Evolutionary conservation across 2,797 vertebrate species (phyloP).

Genomic region (Buceros bicornis): DNA sequence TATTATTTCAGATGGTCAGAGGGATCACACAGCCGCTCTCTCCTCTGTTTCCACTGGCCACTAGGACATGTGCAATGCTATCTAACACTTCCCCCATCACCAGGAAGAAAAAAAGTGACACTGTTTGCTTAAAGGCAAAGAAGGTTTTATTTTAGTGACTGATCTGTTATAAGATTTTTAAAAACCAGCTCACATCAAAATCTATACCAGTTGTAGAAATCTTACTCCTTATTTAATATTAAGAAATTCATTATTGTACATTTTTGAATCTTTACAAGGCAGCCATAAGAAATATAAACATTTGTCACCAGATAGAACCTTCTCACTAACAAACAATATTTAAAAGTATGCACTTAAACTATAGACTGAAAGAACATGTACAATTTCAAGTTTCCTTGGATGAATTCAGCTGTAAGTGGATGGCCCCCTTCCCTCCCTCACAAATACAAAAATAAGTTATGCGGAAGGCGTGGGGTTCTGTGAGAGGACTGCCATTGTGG

Average conservation of each 20-base stretch:
- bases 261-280: conserved; percentile 78
- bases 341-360: conserved; percentile 71
- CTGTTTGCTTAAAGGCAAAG: conserved; percentile 74
- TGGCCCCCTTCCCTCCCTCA: neutral
- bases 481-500: conserved; percentile 20
- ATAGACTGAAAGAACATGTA: conserved; percentile 58
- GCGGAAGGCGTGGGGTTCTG: conserved; percentile 26
- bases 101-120: conserved; percentile 9
- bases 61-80: neutral
- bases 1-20: neutral
- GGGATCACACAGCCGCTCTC: neutral
- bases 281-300: conserved; percentile 77
- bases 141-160: conserved; percentile 79
- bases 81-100: neutral
- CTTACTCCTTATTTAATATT: conserved; percentile 58
- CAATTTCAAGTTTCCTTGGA: conserved; percentile 35
- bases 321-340: conserved; percentile 69
- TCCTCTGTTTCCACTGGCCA: neutral
- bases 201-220: conserved; percentile 80
- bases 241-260: conserved; percentile 79
- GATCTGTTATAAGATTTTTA: conserved; percentile 72
- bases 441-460: conserved; percentile 47
- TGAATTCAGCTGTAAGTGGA: conserved; percentile 22
- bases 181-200: conserved; percentile 84
- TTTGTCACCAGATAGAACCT: conserved; percentile 70